Percentiles rank a stretch among this genome's conserved stretches.
phyloP scores from a whole-genome alignment of 2,888 invertebrate genomes.

The Caenorhabditis macrosperma region DNA sequence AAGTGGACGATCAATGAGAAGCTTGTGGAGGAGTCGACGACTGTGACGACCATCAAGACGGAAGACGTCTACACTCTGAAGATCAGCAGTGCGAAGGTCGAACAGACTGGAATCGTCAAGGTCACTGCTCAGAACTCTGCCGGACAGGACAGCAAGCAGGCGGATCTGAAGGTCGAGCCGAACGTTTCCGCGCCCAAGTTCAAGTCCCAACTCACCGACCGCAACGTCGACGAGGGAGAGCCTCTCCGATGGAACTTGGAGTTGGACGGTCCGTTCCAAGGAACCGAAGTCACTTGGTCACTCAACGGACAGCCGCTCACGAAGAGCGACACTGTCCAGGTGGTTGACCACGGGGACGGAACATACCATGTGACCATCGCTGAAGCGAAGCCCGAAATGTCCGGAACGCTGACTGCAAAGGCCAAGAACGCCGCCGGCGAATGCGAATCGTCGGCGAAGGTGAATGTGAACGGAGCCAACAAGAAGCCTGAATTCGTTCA shows the following conservation, averaged over 20 bases:
- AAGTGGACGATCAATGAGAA: slow-evolving; percentile 79
- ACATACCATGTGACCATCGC: slow-evolving; percentile 85
- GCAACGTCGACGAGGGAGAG: slow-evolving; percentile 89
- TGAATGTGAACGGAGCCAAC: slow-evolving; percentile 53
- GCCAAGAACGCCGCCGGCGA: slow-evolving; percentile 71
- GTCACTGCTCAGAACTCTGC: slow-evolving; percentile 73
- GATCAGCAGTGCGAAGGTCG: slow-evolving; percentile 63
- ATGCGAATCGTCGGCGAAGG: slow-evolving; percentile 66
- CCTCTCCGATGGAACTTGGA: slow-evolving; percentile 63
- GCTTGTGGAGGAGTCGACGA: slow-evolving; percentile 56
- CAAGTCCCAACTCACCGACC: slow-evolving; percentile 88
- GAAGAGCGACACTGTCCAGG: slow-evolving; percentile 59
- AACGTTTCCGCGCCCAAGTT: slow-evolving; percentile 87
- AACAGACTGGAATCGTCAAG: slow-evolving; percentile 69
- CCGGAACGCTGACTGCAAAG: slow-evolving; percentile 65
- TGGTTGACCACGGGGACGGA: slow-evolving; percentile 71
- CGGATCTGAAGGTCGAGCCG: slow-evolving; percentile 78
- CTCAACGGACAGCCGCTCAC: slow-evolving; percentile 71
- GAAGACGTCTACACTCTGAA: slow-evolving; percentile 65
- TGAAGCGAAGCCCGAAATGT: slow-evolving; percentile 68
- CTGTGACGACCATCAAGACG: slow-evolving; percentile 53
- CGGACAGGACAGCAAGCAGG: slow-evolving; percentile 67
- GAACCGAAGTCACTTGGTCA: slow-evolving; percentile 72
- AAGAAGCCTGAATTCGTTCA: slow-evolving; percentile 77
- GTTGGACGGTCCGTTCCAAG: slow-evolving; percentile 63